A percentile compares a stretch with the other conserved stretches of the same genome.
Conservation (phyloP, 2,797 vertebrate species). For the Chaenodraco wilsoni region DNA sequence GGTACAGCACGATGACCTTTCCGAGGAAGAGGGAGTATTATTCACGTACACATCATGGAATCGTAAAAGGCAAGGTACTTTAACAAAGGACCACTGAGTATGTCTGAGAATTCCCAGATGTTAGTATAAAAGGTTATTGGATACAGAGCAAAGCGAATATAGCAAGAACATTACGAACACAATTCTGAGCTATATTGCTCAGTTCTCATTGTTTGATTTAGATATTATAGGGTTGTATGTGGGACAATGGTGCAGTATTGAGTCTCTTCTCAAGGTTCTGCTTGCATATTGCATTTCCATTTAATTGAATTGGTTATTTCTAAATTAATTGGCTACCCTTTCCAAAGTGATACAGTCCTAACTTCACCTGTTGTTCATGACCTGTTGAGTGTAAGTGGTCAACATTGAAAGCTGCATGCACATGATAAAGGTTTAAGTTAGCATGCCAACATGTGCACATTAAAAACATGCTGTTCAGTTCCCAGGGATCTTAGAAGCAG, state of each 20-base stretch:
- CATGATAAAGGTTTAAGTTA: no score
- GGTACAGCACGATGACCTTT: conserved; percentile 66
- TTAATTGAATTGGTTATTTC: background rate
- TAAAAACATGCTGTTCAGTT: no score
- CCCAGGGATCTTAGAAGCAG: background rate
- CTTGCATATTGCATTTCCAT: background rate
- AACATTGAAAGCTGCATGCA: no score
- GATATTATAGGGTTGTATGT: background rate
- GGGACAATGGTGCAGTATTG: background rate
- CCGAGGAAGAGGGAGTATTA: conserved; percentile 29
- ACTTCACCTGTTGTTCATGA: background rate
- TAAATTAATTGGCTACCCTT: background rate
- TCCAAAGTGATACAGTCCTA: background rate
- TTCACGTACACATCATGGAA: conserved; percentile 21
- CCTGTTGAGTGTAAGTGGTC: background rate
- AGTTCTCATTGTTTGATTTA: background rate
- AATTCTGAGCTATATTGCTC: background rate
- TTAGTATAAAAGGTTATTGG: conserved; percentile 2
- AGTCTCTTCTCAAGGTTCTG: background rate
- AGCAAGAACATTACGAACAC: background rate
- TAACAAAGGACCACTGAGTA: background rate
- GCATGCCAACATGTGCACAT: no score
- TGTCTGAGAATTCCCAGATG: conserved; percentile 6
- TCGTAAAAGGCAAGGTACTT: background rate
- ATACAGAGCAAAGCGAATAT: background rate